Percentiles rank a stretch among this genome's conserved stretches.
Conservation (phyloP, 2,888 invertebrate genomes). For the Sarcophaga carnaria region DNA sequence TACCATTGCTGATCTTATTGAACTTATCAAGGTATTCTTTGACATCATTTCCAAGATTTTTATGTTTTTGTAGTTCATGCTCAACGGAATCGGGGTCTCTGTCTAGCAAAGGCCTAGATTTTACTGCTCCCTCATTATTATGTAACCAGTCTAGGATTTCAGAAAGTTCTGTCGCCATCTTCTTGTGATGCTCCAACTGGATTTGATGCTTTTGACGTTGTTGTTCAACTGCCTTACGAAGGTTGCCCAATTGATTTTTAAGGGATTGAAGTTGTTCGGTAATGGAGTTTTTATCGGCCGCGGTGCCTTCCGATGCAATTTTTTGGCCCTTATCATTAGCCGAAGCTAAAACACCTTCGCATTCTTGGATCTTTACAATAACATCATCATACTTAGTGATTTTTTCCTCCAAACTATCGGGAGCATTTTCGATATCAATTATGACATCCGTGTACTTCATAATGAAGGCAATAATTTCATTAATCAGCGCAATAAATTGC, state of each 20-base stretch:
- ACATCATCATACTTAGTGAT: conserved; percentile 93
- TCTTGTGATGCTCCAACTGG: conserved; percentile 93
- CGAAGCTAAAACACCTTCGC: conserved; percentile 92
- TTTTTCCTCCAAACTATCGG: conserved; percentile 91
- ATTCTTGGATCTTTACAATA: conserved; percentile 93
- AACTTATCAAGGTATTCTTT: conserved; percentile 87
- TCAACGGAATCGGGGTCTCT: conserved; percentile 91
- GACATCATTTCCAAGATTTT: conserved; percentile 86
- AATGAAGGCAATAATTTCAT: conserved; percentile 94
- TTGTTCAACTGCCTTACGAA: conserved; percentile 91
- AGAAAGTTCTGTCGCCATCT: conserved; percentile 91
- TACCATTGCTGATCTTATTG: conserved; percentile 86
- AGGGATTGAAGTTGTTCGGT: conserved; percentile 93
- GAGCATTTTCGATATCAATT: conserved; percentile 92
- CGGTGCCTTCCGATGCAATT: conserved; percentile 94
- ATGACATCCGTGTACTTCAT: conserved; percentile 93
- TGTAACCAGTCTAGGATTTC: conserved; percentile 92
- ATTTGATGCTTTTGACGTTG: conserved; percentile 94
- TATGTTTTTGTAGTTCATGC: conserved; percentile 90
- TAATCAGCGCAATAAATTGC: conserved; percentile 92
- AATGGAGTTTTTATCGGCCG: conserved; percentile 92
- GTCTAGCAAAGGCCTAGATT: conserved; percentile 91
- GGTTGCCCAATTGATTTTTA: conserved; percentile 90
- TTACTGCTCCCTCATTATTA: conserved; percentile 90
- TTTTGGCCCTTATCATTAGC: conserved; percentile 96